Conservation (phyloP, 2,888 invertebrate genomes). For the Eudemis profundana region DNA sequence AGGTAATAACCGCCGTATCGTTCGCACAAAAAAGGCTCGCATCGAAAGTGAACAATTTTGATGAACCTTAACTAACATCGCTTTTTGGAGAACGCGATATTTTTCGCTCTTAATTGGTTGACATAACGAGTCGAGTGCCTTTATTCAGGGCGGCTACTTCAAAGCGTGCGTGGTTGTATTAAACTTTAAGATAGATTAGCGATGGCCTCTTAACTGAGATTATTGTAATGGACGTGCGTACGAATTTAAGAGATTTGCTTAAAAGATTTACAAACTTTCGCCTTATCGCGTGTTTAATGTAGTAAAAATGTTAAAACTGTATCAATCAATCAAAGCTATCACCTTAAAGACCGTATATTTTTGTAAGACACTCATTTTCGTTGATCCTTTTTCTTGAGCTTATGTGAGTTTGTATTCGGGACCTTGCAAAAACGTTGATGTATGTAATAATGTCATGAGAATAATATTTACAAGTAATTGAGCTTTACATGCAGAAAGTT, state of each 20-base stretch:
- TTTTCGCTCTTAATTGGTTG: constrained; percentile 80
- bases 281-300: constrained; percentile 50
- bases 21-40: constrained; percentile 61
- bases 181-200: constrained; percentile 71
- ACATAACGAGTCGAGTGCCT: constrained; percentile 71
- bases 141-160: constrained; percentile 76
- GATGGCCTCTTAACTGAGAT: constrained; percentile 67
- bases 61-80: constrained; percentile 65
- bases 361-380: too few relatives aligned
- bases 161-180: constrained; percentile 58
- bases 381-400: too few relatives aligned
- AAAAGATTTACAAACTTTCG: constrained; percentile 67
- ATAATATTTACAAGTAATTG: too few relatives aligned
- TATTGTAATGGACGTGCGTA: constrained; percentile 73
- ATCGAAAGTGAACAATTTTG: constrained; percentile 77
- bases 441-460: too few relatives aligned
- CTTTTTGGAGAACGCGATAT: constrained; percentile 67
- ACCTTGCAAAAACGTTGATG: too few relatives aligned
- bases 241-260: constrained; percentile 58
- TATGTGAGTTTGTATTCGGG: too few relatives aligned
- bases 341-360: neutral
- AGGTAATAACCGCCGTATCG: constrained; percentile 63
- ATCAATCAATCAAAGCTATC: constrained; percentile 20
- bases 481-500: too few relatives aligned
- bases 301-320: constrained; percentile 17